These are phyloP conservation scores for Thymelicus sylvestris DNA, from an alignment of 2,888 invertebrate genomes.

Conservation along the genomic window DNA sequence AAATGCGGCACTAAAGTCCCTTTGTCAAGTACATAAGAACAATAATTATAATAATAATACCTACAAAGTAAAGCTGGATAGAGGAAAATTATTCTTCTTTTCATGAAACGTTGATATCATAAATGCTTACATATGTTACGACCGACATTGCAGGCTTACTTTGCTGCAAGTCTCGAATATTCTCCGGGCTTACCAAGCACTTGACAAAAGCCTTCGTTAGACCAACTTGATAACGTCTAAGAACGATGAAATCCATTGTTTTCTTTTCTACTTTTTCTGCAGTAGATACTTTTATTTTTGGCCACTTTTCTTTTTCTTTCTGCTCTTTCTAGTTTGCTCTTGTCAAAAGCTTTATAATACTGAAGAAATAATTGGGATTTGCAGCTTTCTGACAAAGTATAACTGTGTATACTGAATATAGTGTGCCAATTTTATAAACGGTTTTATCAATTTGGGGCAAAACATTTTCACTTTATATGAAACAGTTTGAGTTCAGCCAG, in stretches of 20 bases:
- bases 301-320: constrained; percentile 1
- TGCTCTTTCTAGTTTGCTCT: background rate
- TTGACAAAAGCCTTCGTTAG: constrained; percentile 33
- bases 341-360: background rate
- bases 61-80: background rate
- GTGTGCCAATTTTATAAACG: background rate
- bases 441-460: too few species aligned
- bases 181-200: constrained; percentile 17
- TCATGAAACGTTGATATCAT: constrained; percentile 11
- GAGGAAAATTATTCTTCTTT: constrained; percentile 9
- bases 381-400: background rate
- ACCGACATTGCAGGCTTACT: constrained; percentile 23
- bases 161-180: constrained; percentile 12
- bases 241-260: constrained; percentile 26
- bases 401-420: background rate
- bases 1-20: too few species aligned
- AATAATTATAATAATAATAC: background rate
- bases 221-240: constrained; percentile 32
- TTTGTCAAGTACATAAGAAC: constrained; percentile 19
- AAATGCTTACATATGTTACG: constrained; percentile 17
- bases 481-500: too few species aligned
- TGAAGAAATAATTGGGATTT: background rate
- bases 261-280: constrained; percentile 30
- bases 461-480: too few species aligned
- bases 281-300: constrained; percentile 26